phyloP scores from a whole-genome alignment of 1,140 invertebrate species.

The Cepaea nemoralis region DNA sequence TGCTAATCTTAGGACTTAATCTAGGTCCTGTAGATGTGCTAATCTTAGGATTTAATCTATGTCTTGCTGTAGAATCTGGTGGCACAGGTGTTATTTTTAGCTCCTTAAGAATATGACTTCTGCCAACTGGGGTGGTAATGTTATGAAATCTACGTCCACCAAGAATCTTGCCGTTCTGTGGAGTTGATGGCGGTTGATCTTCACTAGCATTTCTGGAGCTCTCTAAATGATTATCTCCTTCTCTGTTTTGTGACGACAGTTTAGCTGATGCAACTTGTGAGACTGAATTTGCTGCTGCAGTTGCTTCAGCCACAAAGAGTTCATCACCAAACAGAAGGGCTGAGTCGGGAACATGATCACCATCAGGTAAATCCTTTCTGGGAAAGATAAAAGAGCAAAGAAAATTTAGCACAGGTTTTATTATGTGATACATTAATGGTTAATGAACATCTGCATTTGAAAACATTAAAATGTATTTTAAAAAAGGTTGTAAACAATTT shows the following conservation, averaged over 20 bases:
- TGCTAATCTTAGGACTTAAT: no score
- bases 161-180: neutral
- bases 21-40: no score
- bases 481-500: no score
- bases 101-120: neutral
- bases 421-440: no score
- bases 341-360: neutral
- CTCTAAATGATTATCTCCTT: neutral
- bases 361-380: neutral
- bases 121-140: neutral
- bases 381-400: neutral
- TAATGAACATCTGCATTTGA: no score
- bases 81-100: neutral
- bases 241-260: neutral
- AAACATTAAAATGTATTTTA: no score
- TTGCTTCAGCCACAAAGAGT: neutral
- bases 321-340: slow-evolving; percentile 20
- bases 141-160: neutral
- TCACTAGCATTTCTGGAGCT: neutral
- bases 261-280: neutral
- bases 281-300: neutral
- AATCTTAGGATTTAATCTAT: neutral
- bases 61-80: neutral
- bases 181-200: neutral
- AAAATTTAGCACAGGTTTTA: no score